Conservation (phyloP, 2,888 invertebrate species). For the Athetis lepigone region DNA sequence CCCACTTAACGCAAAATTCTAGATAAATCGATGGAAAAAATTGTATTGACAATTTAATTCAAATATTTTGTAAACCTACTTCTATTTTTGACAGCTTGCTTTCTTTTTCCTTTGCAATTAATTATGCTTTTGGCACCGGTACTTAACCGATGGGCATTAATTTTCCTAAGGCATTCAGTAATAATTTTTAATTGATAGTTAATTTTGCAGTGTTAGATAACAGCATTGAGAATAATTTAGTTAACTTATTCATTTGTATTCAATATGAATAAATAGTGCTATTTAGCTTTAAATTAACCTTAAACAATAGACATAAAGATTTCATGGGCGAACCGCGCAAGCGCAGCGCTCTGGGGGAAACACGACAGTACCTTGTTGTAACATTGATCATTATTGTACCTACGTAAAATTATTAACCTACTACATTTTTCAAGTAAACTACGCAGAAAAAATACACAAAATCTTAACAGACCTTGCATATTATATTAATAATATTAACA, state of each 20-base stretch:
- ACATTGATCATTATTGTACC: constrained; percentile 49
- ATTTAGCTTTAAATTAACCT: constrained; percentile 50
- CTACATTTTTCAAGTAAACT: constrained; percentile 30
- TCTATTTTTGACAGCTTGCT: constrained; percentile 17
- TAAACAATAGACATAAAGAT: constrained; percentile 47
- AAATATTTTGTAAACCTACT: constrained; percentile 16
- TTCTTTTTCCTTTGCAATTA: constrained; percentile 29
- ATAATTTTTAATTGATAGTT: neutral
- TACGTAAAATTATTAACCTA: constrained; percentile 37
- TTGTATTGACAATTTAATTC: constrained; percentile 29
- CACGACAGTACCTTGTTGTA: constrained; percentile 54
- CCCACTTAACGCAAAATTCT: constrained; percentile 47
- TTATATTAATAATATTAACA: constrained; percentile 39
- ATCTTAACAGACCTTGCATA: constrained; percentile 31
- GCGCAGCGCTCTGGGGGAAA: constrained; percentile 62
- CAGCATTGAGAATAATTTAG: constrained; percentile 30
- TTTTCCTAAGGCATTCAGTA: neutral
- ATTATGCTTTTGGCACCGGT: constrained; percentile 22
- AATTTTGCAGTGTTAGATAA: neutral
- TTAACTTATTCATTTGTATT: constrained; percentile 28
- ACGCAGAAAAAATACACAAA: constrained; percentile 28
- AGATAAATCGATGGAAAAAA: constrained; percentile 37
- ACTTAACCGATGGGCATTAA: constrained; percentile 16
- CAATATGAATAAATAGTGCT: constrained; percentile 30
- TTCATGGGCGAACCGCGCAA: constrained; percentile 46